These are phyloP conservation scores for Erythrocercus mccallii DNA, from an alignment of 2,113 vertebrate species.

Conservation along the genomic window DNA sequence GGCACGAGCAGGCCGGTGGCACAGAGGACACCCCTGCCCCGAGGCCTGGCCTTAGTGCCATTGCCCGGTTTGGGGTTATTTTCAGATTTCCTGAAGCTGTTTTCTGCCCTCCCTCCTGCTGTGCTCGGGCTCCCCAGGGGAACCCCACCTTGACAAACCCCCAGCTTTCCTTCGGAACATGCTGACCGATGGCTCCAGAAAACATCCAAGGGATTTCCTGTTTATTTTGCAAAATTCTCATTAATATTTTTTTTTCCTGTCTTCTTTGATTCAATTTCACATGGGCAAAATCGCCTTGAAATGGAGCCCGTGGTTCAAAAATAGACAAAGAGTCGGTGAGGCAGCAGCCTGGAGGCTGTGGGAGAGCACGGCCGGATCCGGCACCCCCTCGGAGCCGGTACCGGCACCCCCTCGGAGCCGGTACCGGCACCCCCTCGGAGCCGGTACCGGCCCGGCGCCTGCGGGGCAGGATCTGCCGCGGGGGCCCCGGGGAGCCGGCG, in stretches of 20 bases:
- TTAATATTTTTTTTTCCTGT: neutral
- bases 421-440: neutral
- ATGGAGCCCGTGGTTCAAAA: neutral
- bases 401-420: too few species aligned
- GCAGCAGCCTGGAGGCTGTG: neutral
- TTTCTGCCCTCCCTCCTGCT: neutral
- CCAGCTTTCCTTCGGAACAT: slow-evolving; percentile 25
- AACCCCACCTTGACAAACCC: slow-evolving; percentile 29
- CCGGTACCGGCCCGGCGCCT: neutral
- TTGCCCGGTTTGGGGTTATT: neutral
- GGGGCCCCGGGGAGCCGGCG: neutral
- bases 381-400: neutral
- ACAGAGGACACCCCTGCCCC: neutral
- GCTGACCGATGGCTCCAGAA: slow-evolving; percentile 27
- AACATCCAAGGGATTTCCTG: slow-evolving; percentile 45
- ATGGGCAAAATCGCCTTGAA: neutral
- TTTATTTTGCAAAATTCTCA: slow-evolving; percentile 43
- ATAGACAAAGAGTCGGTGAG: neutral
- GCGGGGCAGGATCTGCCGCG: neutral
- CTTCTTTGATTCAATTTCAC: neutral
- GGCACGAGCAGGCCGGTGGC: neutral
- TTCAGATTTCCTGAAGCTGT: slow-evolving; percentile 32
- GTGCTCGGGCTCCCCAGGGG: neutral
- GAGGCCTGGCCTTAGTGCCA: neutral
- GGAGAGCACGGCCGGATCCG: neutral